These are phyloP conservation scores for Spongia lamella DNA, from an alignment of 37 sponge, comb jelly and placozoan genomes.

Conservation along the genomic window DNA sequence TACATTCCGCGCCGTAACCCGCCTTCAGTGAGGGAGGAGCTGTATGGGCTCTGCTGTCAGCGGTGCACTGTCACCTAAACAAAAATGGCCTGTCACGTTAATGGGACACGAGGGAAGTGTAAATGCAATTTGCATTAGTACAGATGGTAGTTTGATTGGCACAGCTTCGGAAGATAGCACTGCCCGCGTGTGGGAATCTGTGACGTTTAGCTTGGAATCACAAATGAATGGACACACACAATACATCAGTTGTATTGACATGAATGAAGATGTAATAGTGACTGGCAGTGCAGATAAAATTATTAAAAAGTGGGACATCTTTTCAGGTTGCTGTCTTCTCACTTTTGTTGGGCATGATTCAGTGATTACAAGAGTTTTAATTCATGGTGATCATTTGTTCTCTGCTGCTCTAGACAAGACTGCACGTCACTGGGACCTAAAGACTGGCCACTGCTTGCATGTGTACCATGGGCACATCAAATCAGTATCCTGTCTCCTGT, in stretches of 20 bases:
- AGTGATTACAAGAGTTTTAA: constrained; percentile 19
- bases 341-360: constrained; percentile 42
- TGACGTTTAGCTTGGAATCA: constrained; percentile 7
- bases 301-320: constrained; percentile 42
- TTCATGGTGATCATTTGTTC: constrained; percentile 35
- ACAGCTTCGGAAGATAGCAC: constrained; percentile 60
- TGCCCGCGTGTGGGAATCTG: constrained; percentile 57
- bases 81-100: not conserved
- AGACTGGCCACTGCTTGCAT: constrained; percentile 31
- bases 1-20: no score
- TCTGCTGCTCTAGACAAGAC: constrained; percentile 55
- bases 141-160: constrained; percentile 24
- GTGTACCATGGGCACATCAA: constrained; percentile 47
- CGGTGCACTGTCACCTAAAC: no score
- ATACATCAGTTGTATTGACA: constrained; percentile 55
- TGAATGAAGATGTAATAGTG: constrained; percentile 36
- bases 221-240: constrained; percentile 59
- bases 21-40: no score
- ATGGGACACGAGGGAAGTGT: constrained; percentile 57
- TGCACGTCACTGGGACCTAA: constrained; percentile 49
- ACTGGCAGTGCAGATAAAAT: constrained; percentile 60
- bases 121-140: constrained; percentile 41
- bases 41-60: no score
- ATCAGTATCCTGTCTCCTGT: constrained; percentile 35
- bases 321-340: constrained; percentile 27